These are phyloP conservation scores for Lordiphosa mommai DNA, from an alignment of 1,140 invertebrate species.

Conservation along the genomic window DNA sequence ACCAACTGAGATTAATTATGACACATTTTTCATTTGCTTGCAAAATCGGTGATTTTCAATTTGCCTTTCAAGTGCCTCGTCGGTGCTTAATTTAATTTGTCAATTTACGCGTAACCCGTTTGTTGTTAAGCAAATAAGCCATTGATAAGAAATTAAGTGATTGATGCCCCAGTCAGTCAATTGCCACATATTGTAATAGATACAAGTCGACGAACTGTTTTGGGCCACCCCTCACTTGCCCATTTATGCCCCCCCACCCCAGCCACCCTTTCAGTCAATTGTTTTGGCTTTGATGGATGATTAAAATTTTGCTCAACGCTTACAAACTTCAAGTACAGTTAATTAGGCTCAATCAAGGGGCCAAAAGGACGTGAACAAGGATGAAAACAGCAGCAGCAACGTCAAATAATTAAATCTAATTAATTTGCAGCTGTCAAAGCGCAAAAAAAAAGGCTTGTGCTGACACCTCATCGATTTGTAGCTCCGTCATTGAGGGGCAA, in stretches of 20 bases:
- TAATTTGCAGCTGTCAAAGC: constrained; percentile 74
- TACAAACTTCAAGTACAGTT: constrained; percentile 73
- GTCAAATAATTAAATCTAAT: constrained; percentile 74
- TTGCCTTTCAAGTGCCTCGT: no score
- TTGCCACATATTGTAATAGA: constrained; percentile 60
- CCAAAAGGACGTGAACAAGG: constrained; percentile 4
- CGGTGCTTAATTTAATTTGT: no score
- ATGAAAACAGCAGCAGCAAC: constrained; percentile 17
- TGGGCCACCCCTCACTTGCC: neutral
- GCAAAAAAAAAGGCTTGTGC: constrained; percentile 2
- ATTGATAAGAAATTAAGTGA: constrained; percentile 68
- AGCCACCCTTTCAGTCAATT: neutral
- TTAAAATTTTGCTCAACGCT: constrained; percentile 63
- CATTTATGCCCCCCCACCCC: neutral
- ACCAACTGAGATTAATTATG: no score
- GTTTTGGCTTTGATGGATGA: constrained; percentile 67
- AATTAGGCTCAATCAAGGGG: constrained; percentile 69
- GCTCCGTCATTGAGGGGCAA: constrained; percentile 46
- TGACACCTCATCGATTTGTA: constrained; percentile 70
- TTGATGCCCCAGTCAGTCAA: constrained; percentile 43
- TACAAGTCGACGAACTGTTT: constrained; percentile 33
- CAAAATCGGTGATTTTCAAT: no score
- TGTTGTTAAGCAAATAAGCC: constrained; percentile 12
- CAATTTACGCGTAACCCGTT: neutral
- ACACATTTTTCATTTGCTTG: no score